Evolutionary conservation across 2,888 invertebrate genomes (phyloP), one percentile per base, ranked within the genome.

Genomic region (Petrolisthes cinctipes): DNA sequence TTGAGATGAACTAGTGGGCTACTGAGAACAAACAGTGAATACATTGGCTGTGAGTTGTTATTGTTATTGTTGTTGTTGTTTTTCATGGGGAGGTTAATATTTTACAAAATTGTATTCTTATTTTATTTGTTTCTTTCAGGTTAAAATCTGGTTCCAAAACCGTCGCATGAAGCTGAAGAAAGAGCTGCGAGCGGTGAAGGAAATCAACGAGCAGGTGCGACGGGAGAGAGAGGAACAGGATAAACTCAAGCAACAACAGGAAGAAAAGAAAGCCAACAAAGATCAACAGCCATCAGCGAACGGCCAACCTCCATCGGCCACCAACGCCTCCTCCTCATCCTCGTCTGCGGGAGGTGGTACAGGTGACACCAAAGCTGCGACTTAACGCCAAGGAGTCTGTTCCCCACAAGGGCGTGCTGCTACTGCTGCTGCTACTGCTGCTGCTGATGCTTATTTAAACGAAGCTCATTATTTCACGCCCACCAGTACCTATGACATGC

Each of bases 141-240:
- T 90, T 37, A 90, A 90, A 89, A 90, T 90, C 80, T 90, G 90
- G 90, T 90, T 89, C 86, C 90, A 98, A 93, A 98, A 98, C 91
- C 95, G 98, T 91, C 95, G 98, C 92, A 98, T 98, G 98, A 98
- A 98, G 93, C 94, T 97, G 94, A 98, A 98, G 95, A 98, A 98
- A 92, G 98, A 98, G 93, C 94, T 98, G 92, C 95, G 98, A 92
- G 97, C 97, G 82, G 97, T 98, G 83, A 97, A 98, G 93, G 98
- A 98, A 94, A 97, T 97, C 92, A 97, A 97, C 94, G 97, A 97
- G 93, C 97, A 97, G 92, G 97, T 97, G 91, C 95, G 97, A 92
- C 95, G 97, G 91, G 97, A 97, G 92, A 94, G 97, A 86, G 97
- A 97, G 93, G 97, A 97, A 92, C 97, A 97, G 93, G 97, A 97